Conservation (phyloP, 2,113 vertebrate genomes). For the Vimba vimba region DNA sequence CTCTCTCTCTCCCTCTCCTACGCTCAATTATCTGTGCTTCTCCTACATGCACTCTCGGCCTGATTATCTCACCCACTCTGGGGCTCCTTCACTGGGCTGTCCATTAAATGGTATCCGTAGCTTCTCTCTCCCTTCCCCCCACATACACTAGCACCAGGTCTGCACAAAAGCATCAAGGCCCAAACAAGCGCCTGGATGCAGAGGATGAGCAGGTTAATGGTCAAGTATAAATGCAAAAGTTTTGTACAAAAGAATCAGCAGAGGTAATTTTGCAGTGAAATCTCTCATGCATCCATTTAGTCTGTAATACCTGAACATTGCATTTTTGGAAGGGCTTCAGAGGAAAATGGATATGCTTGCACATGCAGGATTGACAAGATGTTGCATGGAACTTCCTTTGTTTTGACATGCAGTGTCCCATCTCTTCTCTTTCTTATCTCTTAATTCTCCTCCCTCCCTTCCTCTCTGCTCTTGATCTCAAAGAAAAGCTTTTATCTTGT, state of each 20-base stretch:
- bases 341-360: neutral
- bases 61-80: conserved; percentile 74
- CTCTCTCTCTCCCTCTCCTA: conserved; percentile 48
- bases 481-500: conserved; percentile 66
- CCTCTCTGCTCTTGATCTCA: conserved; percentile 64
- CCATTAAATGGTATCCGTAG: conserved; percentile 69
- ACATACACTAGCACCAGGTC: conserved; percentile 36
- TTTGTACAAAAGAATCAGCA: neutral
- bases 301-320: neutral
- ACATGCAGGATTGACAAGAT: neutral
- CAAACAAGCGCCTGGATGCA: conserved; percentile 24
- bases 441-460: conserved; percentile 55
- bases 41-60: conserved; percentile 67
- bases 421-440: conserved; percentile 38
- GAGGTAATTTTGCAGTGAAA: neutral
- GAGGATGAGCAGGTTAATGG: conserved; percentile 4
- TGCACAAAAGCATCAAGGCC: conserved; percentile 33
- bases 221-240: conserved; percentile 26
- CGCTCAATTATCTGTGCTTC: conserved; percentile 54
- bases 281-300: neutral
- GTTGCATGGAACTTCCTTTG: conserved; percentile 20
- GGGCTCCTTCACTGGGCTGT: conserved; percentile 63
- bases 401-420: conserved; percentile 44
- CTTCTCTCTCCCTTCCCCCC: conserved; percentile 39
- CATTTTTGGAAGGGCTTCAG: neutral